Evolutionary conservation across 2,888 invertebrate species (phyloP), one percentile per base, ranked within the genome.

Genomic region (Brenthis ino): DNA sequence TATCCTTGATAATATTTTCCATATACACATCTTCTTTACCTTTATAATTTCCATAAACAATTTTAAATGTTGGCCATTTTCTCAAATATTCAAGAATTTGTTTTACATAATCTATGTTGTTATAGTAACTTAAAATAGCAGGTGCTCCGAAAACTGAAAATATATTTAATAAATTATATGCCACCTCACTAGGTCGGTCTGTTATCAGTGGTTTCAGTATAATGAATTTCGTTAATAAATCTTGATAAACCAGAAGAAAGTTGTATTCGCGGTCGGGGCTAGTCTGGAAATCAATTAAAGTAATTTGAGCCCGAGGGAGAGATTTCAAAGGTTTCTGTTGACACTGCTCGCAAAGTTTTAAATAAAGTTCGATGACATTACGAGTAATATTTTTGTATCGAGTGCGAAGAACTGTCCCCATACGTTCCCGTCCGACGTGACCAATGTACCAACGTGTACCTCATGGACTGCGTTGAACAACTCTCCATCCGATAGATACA

Each of bases 141-240:
- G 63, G 63, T 1, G 54, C 53, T 6, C 63, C 54, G 43, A 54
- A 63, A 43, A 54, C 20, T 53, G 63, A 53, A 37, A 53, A 63
- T 63, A 63, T 54, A 63, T 63, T 54, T 1, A 63, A 63, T 14
- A 63, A 63, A 63, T 54, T 63, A 20, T 20, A 54, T 14, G 51
- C 54, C 14, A 63, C 37, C 11, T 63, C 63, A 54, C 16, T 54
- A 4, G 14, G 14, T 1, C 14, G 12, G 24, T 63, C 43, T 12
- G 53, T 63, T 63, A 43, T 54, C 14, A 63, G 54, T 37, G 63
- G 51, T 54, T 14, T 53, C 13, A 63, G 14, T 13, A 63, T 43
- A 43, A 43, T 54, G 20, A 63, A 63, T 63, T 63, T 63, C 24
- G 63, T 63, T 53, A 54, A 43, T 14, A 6, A 20, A 54, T 63